Base-by-base conservation (phyloP, 2,888 invertebrate genomes). In the Pristionchus arcanus region DNA sequence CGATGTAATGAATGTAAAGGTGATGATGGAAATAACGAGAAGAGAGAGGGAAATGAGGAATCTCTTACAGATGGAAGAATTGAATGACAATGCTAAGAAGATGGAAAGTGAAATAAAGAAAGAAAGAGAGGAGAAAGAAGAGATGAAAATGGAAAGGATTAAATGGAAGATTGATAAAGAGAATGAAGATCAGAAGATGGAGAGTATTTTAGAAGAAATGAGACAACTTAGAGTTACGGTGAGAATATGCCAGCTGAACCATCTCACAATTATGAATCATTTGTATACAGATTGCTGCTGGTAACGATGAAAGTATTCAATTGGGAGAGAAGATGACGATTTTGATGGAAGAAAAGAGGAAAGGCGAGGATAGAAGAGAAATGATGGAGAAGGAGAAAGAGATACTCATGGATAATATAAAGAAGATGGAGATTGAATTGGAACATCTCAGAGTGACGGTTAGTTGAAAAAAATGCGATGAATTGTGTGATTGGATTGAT, bases 41-140 rank as follows among this genome's bases (percentile, higher is more conserved):
- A 42, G 42, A 34, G 1, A 42, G n/a, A 42, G 31, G 42, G 25
- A 77, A 0, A 25, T 77, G 25, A 11, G 31, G 42, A 53, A 34
- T 53, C 16, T 49, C 42, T 84, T 84, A 16, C 31, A 86, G 86
- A 28, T 86, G 37, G 53, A 66, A 16, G 86, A 86, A 86, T 34
- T 42, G 9, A 55, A 66, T 9, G 86, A 86, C n/a, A 37, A 11
- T 19, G 19, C 66, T 19, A 37, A 31, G 66, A 86, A 42, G 31
- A 15, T 86, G 42, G 63, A 85, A n/a, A 28, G 25, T 16, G 85
- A 85, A n/a, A 21, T 59, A 53, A 59, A 59, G 59, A 34, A 31
- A 11, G 63, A 55, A 34, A 85, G 63, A 25, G 63, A 85, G n/a
- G 19, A 28, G 28, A 85, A 49, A 34, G 55, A 85, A 49, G 49